Conservation (phyloP, 2,113 vertebrate genomes). For the Ailurus styani region DNA sequence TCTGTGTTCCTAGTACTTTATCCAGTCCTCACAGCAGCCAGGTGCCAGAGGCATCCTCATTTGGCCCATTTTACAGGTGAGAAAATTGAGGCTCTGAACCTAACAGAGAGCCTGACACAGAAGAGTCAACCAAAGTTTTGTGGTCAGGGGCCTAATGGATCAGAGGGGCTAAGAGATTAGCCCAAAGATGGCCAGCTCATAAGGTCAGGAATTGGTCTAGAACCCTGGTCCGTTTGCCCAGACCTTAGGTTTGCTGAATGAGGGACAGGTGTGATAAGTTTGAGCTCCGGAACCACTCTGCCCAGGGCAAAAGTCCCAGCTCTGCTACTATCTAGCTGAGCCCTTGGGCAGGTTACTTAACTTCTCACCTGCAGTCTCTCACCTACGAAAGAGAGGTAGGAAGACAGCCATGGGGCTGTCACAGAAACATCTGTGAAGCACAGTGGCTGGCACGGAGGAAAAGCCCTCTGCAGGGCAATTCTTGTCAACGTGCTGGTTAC, state of each 20-base stretch:
- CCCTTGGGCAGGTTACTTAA: too few relatives aligned
- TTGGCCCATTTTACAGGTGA: neutral
- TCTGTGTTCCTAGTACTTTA: neutral
- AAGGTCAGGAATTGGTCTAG: neutral
- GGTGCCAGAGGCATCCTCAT: neutral
- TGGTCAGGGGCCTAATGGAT: neutral
- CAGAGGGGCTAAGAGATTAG: neutral
- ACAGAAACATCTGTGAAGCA: neutral
- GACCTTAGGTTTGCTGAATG: neutral
- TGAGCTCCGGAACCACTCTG: neutral
- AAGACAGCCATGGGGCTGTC: neutral
- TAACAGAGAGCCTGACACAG: neutral
- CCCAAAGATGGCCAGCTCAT: neutral
- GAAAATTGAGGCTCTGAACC: neutral
- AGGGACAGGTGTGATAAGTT: too few relatives aligned
- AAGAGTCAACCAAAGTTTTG: neutral
- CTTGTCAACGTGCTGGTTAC: neutral
- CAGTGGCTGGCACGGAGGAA: neutral
- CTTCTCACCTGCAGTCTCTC: neutral
- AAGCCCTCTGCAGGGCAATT: neutral
- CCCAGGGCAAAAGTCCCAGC: neutral
- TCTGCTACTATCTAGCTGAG: neutral
- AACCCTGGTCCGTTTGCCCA: neutral
- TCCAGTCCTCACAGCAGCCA: neutral
- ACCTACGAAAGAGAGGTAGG: neutral